Evolutionary conservation across 2,113 vertebrate species (phyloP).

Genomic region (Gymnogyps californianus): DNA sequence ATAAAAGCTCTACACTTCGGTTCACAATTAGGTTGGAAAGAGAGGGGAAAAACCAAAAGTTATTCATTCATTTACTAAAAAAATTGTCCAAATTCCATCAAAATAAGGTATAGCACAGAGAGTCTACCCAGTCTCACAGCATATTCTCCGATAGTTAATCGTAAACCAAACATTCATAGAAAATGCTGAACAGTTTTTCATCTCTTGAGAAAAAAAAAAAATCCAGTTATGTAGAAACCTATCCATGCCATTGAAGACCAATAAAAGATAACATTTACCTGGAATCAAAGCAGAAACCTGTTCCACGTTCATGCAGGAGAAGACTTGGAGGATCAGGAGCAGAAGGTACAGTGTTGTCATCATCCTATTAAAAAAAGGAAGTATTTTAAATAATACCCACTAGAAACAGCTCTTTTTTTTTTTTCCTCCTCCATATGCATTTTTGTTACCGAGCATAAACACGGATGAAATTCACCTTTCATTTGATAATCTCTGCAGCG

Average conservation of each 20-base stretch:
- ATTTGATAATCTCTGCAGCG: not conserved
- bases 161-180: not conserved
- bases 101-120: not conserved
- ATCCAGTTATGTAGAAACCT: not conserved
- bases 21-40: slow-evolving; percentile 35
- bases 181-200: not conserved
- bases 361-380: slow-evolving; percentile 59
- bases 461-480: not conserved
- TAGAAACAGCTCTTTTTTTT: not conserved
- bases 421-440: not conserved
- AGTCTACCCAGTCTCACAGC: not conserved
- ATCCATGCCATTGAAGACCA: not conserved
- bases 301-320: slow-evolving; percentile 81
- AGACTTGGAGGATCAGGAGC: slow-evolving; percentile 75
- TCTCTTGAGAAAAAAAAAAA: not conserved
- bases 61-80: not conserved
- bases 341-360: slow-evolving; percentile 67
- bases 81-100: not conserved
- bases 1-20: slow-evolving; percentile 41
- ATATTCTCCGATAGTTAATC: not conserved
- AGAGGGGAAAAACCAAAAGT: not conserved
- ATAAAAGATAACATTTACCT: slow-evolving; percentile 75
- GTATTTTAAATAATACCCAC: not conserved
- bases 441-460: not conserved
- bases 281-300: slow-evolving; percentile 94